phyloP scores from a whole-genome alignment of 2,113 vertebrate genomes.

The Emydura subglobosa region DNA sequence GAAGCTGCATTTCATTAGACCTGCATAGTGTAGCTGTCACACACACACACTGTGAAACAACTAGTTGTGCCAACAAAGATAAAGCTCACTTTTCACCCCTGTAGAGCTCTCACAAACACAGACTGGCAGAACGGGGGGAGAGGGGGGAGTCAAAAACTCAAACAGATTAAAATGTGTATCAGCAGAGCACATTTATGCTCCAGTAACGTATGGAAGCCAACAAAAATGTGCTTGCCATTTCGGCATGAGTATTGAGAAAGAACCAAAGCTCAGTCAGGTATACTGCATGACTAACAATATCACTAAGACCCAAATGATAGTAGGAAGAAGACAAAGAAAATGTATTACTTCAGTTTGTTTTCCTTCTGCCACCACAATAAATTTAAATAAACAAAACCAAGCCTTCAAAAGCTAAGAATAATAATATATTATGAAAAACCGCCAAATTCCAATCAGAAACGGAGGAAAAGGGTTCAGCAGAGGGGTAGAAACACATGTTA shows the following conservation, averaged over 20 bases:
- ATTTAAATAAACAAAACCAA: background rate
- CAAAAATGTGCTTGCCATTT: background rate
- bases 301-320: slow-evolving; percentile 42
- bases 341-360: slow-evolving; percentile 58
- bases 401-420: background rate
- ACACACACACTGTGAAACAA: background rate
- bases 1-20: background rate
- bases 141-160: background rate
- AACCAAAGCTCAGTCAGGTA: slow-evolving; percentile 36
- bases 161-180: background rate
- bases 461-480: background rate
- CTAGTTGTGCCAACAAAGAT: background rate
- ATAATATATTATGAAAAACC: background rate
- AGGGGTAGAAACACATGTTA: background rate
- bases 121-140: background rate
- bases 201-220: background rate
- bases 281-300: background rate
- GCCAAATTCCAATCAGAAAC: background rate
- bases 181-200: background rate
- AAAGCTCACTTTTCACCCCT: background rate
- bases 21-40: fast-evolving
- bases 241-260: background rate
- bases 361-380: slow-evolving; percentile 36
- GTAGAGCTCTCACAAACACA: background rate
- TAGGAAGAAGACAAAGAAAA: slow-evolving; percentile 44